Conservation (phyloP, 2,888 invertebrate genomes). For the Zaprionus bogoriensis region DNA sequence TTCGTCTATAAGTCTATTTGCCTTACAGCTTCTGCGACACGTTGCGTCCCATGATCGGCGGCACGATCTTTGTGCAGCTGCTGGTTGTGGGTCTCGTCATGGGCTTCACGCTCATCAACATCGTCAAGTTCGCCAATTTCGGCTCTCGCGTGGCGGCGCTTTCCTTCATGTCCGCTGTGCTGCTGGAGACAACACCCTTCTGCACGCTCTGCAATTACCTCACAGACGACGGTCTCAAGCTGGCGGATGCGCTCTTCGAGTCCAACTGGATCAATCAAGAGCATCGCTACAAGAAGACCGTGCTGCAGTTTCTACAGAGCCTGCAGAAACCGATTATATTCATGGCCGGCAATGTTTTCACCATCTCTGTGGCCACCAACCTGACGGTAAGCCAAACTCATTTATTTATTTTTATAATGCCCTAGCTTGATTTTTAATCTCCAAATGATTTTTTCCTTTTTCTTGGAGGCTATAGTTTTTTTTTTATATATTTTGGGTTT, state of each 20-base stretch:
- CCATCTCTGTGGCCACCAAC: constrained; percentile 70
- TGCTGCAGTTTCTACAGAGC: constrained; percentile 60
- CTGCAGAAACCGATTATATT: constrained; percentile 67
- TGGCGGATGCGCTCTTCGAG: constrained; percentile 66
- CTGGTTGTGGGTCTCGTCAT: constrained; percentile 62
- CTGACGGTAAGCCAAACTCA: constrained; percentile 68
- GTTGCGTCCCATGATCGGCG: constrained; percentile 64
- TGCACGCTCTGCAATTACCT: constrained; percentile 69
- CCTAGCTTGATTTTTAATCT: not conserved
- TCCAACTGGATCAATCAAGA: constrained; percentile 68
- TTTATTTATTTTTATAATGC: no score
- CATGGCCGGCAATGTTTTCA: constrained; percentile 68
- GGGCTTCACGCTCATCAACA: constrained; percentile 65
- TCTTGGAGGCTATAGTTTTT: no score
- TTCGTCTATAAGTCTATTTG: not conserved
- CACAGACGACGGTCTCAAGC: constrained; percentile 55
- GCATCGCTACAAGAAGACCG: constrained; percentile 52
- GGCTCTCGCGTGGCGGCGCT: constrained; percentile 56
- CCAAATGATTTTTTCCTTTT: not conserved
- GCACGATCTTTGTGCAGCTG: constrained; percentile 73
- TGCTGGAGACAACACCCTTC: constrained; percentile 68
- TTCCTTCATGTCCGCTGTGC: constrained; percentile 49
- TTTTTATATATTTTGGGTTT: no score
- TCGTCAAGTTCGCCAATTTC: constrained; percentile 56
- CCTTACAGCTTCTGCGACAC: constrained; percentile 54